Conservation (phyloP, 1,140 invertebrate species). For the Drosophila ambigua region DNA sequence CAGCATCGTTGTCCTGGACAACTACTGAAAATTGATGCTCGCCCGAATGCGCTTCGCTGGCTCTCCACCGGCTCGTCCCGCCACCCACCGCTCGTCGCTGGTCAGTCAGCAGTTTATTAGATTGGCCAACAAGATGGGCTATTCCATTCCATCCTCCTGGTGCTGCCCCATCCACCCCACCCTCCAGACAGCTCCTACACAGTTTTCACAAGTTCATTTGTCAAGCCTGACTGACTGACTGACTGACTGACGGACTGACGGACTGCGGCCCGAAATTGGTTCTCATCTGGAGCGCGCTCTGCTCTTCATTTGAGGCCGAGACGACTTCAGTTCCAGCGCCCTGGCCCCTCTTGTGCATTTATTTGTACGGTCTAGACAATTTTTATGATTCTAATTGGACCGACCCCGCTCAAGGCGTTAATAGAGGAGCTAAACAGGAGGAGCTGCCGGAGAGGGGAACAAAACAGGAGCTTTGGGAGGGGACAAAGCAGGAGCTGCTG, state of each 20-base stretch:
- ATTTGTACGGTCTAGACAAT: constrained; percentile 51
- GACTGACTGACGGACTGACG: constrained; percentile 35
- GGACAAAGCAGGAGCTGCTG: too few relatives aligned
- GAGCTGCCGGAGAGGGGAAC: too few relatives aligned
- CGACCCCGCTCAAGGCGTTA: constrained; percentile 1
- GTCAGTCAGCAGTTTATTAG: too few relatives aligned
- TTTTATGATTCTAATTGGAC: constrained; percentile 59
- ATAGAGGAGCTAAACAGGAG: too few relatives aligned
- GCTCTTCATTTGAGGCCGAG: too few relatives aligned
- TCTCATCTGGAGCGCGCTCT: constrained; percentile 15
- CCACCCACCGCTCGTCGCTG: background rate
- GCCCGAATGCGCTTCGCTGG: constrained; percentile 38
- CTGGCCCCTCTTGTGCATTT: constrained; percentile 2
- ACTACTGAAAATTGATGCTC: constrained; percentile 76
- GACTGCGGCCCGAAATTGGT: constrained; percentile 20
- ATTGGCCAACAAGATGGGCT: too few relatives aligned
- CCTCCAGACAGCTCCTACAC: background rate
- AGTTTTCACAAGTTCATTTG: constrained; percentile 57
- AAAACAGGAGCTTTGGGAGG: too few relatives aligned
- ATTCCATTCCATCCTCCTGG: too few relatives aligned
- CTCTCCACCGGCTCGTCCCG: background rate
- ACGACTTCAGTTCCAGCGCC: background rate
- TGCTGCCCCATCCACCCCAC: background rate
- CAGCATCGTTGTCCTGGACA: constrained; percentile 61
- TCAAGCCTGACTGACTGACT: constrained; percentile 43